These are phyloP conservation scores for Pseudorasbora parva DNA, from an alignment of 2,113 vertebrate genomes.

Conservation along the genomic window DNA sequence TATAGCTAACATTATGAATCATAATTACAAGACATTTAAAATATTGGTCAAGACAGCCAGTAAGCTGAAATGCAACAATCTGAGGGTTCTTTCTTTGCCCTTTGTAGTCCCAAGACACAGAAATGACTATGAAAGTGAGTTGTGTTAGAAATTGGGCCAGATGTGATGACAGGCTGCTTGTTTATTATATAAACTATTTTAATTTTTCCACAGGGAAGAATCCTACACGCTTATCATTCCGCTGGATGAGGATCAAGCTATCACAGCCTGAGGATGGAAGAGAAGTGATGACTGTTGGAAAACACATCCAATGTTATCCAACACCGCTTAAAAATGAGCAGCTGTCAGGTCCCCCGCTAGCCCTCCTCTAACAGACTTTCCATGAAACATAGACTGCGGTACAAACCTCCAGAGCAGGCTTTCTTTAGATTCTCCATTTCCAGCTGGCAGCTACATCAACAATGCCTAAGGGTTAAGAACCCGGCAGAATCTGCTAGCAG, in stretches of 20 bases:
- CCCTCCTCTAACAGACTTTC: conserved; percentile 17
- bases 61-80: neutral
- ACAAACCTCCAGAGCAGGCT: conserved; percentile 5
- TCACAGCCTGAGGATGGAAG: conserved; percentile 19
- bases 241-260: conserved; percentile 29
- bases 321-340: conserved; percentile 26
- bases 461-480: neutral
- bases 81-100: neutral
- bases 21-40: conserved; percentile 46
- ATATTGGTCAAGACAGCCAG: neutral
- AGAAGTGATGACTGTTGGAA: conserved; percentile 30
- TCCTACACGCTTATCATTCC: neutral
- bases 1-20: conserved; percentile 42
- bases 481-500: conserved; percentile 11
- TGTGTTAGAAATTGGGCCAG: neutral
- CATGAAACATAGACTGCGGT: neutral
- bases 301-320: conserved; percentile 38
- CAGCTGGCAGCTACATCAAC: neutral
- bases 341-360: neutral
- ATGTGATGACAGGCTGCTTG: conserved; percentile 21
- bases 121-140: neutral
- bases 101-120: neutral
- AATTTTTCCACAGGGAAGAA: conserved; percentile 9
- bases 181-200: conserved; percentile 8
- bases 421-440: conserved; percentile 5